Evolutionary conservation across 1,140 invertebrate genomes (phyloP).

Genomic region (Planococcus citri): DNA sequence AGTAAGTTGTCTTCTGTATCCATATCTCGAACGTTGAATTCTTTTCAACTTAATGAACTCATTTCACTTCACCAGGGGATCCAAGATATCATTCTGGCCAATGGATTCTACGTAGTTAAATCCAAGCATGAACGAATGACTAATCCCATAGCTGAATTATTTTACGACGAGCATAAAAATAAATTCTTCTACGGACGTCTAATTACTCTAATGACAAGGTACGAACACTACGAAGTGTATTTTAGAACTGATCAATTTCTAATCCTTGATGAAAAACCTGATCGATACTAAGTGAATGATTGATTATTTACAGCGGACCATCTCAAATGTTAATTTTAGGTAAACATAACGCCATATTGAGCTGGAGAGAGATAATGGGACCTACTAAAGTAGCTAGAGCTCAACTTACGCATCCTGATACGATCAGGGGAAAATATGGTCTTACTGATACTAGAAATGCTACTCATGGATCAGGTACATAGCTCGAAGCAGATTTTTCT

Average conservation of each 20-base stretch:
- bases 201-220: conserved; percentile 75
- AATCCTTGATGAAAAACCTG: no score
- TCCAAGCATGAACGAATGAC: conserved; percentile 50
- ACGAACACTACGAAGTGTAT: conserved; percentile 28
- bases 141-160: conserved; percentile 50
- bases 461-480: conserved; percentile 71
- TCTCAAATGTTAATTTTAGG: conserved; percentile 65
- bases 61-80: conserved; percentile 43
- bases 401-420: conserved; percentile 59
- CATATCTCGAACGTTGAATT: no score
- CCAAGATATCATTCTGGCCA: conserved; percentile 49
- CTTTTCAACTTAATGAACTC: not conserved
- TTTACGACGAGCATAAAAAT: conserved; percentile 70
- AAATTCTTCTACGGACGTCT: conserved; percentile 83
- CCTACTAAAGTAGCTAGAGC: conserved; percentile 65
- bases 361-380: conserved; percentile 73
- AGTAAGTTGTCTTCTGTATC: conserved; percentile 28
- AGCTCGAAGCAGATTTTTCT: conserved; percentile 22
- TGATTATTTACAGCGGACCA: conserved; percentile 52
- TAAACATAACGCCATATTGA: conserved; percentile 54
- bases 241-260: no score
- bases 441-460: conserved; percentile 86
- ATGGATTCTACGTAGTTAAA: conserved; percentile 61
- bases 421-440: conserved; percentile 68
- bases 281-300: not conserved